A percentile compares a stretch with the other conserved stretches of the same genome.
Conservation (phyloP, 1,140 invertebrate species). For the Hyposmocoma kahamanoa region DNA sequence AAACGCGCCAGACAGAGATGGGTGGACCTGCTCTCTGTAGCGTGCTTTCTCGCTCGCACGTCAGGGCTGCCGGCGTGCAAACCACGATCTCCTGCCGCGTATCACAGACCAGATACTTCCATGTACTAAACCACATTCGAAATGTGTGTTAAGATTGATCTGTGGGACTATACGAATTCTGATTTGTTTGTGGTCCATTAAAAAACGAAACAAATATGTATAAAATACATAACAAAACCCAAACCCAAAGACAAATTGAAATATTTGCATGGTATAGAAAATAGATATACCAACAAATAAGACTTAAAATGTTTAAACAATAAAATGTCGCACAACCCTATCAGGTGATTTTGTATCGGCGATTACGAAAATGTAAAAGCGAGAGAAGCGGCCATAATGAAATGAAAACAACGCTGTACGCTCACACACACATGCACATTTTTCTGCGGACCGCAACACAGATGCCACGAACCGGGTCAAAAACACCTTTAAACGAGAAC, state of each 20-base stretch:
- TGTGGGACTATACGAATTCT: too few species aligned
- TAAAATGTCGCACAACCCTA: slow-evolving; percentile 45
- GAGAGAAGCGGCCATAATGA: slow-evolving; percentile 64
- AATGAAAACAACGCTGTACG: slow-evolving; percentile 60
- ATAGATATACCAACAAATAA: neutral
- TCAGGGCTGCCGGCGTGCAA: slow-evolving; percentile 31
- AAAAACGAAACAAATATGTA: too few species aligned
- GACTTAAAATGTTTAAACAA: too few species aligned
- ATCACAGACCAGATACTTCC: too few species aligned
- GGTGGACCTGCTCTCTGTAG: slow-evolving; percentile 21
- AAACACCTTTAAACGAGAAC: slow-evolving; percentile 65
- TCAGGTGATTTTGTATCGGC: slow-evolving; percentile 44
- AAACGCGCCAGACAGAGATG: slow-evolving; percentile 56
- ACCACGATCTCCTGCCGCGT: neutral
- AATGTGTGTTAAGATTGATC: too few species aligned
- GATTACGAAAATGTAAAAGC: slow-evolving; percentile 69
- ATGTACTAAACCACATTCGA: too few species aligned
- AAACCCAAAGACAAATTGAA: neutral
- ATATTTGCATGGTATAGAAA: neutral
- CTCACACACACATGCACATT: slow-evolving; percentile 36
- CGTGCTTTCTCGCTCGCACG: slow-evolving; percentile 43
- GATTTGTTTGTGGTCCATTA: too few species aligned
- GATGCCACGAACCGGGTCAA: slow-evolving; percentile 57
- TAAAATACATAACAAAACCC: neutral
- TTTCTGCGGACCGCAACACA: slow-evolving; percentile 23